Evolutionary conservation across 2,113 vertebrate genomes (phyloP).

Genomic region (Hassar affinis): DNA sequence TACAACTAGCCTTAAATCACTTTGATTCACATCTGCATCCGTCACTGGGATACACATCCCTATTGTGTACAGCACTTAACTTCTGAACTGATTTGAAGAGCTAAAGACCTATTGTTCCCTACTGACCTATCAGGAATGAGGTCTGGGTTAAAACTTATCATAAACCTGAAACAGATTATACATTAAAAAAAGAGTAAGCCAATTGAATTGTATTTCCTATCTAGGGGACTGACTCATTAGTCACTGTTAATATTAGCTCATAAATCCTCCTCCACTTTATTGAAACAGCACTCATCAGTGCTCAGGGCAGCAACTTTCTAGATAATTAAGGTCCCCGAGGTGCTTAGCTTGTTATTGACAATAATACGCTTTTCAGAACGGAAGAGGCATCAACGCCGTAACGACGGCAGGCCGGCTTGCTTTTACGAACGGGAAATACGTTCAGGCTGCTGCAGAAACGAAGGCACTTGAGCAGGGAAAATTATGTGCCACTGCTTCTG

Average conservation of each 20-base stretch:
- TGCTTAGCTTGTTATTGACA: not conserved
- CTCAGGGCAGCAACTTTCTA: constrained; percentile 13
- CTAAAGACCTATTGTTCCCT: not conserved
- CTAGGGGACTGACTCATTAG: constrained; percentile 18
- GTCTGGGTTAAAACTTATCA: not conserved
- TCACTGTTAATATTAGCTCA: constrained; percentile 29
- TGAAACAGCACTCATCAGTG: constrained; percentile 25
- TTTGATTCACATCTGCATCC: too few species aligned
- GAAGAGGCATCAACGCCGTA: not conserved
- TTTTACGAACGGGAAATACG: not conserved
- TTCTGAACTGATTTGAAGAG: not conserved
- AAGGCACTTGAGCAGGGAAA: not conserved
- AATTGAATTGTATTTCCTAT: constrained; percentile 8
- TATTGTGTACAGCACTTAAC: not conserved
- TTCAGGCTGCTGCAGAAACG: not conserved
- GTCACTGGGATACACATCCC: too few species aligned
- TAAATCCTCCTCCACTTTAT: constrained; percentile 34
- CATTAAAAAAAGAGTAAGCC: not conserved
- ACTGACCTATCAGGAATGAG: not conserved
- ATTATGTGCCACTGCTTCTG: not conserved
- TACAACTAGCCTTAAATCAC: too few species aligned
- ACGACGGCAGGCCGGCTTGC: not conserved
- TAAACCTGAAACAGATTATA: not conserved
- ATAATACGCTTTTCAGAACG: not conserved
- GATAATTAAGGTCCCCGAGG: constrained; percentile 3